Conservation (phyloP, 2,888 invertebrate genomes). For the Acrocera orbiculus region DNA sequence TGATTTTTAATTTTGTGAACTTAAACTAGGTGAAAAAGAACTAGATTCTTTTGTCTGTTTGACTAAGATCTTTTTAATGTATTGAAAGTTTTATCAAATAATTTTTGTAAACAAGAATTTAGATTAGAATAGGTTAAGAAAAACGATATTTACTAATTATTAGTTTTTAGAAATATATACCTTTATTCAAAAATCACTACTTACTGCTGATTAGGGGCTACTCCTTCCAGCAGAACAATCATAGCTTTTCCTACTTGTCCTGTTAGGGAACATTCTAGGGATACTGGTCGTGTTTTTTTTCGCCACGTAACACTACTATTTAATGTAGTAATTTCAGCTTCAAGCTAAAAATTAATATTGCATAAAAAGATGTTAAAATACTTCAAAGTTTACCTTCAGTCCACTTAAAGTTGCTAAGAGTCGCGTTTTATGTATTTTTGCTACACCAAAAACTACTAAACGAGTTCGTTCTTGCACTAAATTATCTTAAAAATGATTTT, state of each 20-base stretch:
- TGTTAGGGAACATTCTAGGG: constrained; percentile 58
- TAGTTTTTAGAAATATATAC: neutral
- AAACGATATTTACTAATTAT: neutral
- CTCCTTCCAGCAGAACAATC: constrained; percentile 82
- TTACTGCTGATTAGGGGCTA: constrained; percentile 76
- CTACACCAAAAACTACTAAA: constrained; percentile 72
- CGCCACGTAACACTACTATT: constrained; percentile 83
- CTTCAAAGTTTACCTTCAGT: constrained; percentile 38
- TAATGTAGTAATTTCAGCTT: constrained; percentile 82
- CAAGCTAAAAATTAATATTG: constrained; percentile 33
- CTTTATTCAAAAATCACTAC: constrained; percentile 15
- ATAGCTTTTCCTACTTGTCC: constrained; percentile 83
- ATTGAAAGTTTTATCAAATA: no score
- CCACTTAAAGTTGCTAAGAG: constrained; percentile 82
- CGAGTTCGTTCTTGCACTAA: constrained; percentile 44
- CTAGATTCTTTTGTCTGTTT: no score
- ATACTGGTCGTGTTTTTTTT: constrained; percentile 57
- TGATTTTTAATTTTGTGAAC: no score
- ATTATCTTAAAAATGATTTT: neutral
- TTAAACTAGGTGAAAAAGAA: no score
- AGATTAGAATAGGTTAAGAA: neutral
- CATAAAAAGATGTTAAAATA: neutral
- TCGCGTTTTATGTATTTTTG: constrained; percentile 68
- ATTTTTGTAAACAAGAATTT: no score
- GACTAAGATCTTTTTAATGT: no score